These are phyloP conservation scores for Poecilia latipinna DNA, from an alignment of 2,113 vertebrate species.

Conservation along the genomic window DNA sequence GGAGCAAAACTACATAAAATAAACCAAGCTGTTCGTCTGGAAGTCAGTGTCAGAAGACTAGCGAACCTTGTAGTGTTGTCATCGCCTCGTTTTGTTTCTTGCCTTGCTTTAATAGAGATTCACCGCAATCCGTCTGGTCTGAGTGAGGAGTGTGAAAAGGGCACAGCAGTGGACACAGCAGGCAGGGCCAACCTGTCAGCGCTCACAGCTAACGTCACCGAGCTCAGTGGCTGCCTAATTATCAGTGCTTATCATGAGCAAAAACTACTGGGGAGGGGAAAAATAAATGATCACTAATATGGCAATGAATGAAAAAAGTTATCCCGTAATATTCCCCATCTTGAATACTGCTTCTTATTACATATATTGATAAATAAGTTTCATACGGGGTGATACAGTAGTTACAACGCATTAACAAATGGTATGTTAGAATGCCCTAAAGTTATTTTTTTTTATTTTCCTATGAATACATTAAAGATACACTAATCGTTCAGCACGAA, in stretches of 20 bases:
- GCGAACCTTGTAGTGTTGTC: constrained; percentile 66
- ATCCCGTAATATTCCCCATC: no score
- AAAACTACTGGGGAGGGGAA: no score
- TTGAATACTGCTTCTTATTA: no score
- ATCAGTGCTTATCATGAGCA: background rate
- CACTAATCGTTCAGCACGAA: background rate
- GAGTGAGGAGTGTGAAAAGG: constrained; percentile 49
- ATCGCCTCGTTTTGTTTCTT: constrained; percentile 42
- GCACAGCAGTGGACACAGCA: constrained; percentile 63
- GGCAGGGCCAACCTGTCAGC: constrained; percentile 55
- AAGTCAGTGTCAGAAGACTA: background rate
- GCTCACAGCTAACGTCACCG: constrained; percentile 47
- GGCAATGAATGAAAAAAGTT: no score
- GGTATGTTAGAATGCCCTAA: no score
- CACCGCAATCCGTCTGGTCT: constrained; percentile 55
- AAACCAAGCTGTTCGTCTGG: background rate
- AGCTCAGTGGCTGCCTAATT: constrained; percentile 39
- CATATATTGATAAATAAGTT: no score
- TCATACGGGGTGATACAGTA: no score
- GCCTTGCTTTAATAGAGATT: constrained; percentile 25
- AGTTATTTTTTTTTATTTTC: no score
- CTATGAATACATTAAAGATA: no score
- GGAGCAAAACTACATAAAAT: background rate
- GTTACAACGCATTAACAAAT: no score
- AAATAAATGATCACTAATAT: background rate